These are phyloP conservation scores for Eupithecia dodoneata DNA, from an alignment of 2,888 invertebrate genomes.

Conservation along the genomic window DNA sequence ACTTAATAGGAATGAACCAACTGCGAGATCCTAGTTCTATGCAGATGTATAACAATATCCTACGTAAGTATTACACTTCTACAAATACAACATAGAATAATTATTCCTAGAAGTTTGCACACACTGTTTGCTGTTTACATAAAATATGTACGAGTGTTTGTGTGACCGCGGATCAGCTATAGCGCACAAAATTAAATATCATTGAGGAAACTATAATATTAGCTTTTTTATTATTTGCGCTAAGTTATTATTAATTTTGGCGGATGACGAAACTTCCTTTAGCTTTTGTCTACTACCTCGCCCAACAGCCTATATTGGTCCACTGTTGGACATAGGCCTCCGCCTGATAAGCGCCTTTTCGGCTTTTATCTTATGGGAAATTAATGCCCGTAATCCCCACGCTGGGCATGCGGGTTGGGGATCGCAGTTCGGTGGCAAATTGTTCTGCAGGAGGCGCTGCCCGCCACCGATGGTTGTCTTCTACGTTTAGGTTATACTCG, in stretches of 20 bases:
- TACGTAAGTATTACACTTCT: conserved; percentile 17
- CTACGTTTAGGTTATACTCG: no score
- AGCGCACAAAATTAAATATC: conserved; percentile 9
- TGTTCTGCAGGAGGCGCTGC: no score
- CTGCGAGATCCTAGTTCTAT: not conserved
- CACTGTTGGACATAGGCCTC: no score
- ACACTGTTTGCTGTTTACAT: conserved; percentile 42
- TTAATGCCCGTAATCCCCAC: no score
- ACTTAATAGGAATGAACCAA: not conserved
- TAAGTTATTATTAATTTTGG: not conserved
- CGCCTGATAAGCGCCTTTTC: no score
- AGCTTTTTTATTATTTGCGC: not conserved
- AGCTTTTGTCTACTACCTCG: not conserved
- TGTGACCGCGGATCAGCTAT: conserved; percentile 13
- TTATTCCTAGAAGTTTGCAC: conserved; percentile 28
- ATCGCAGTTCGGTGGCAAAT: no score
- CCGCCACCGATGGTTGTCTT: no score
- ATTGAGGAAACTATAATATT: conserved; percentile 6
- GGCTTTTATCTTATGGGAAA: no score
- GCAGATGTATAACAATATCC: conserved; percentile 9
- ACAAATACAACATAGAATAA: conserved; percentile 19
- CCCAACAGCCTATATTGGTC: no score
- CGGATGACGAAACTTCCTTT: not conserved
- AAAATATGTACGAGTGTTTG: conserved; percentile 17
- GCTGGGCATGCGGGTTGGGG: no score